Percentiles rank a stretch among this genome's conserved stretches.
Evolutionary conservation across 2,113 vertebrate species (phyloP).

Genomic region (Istiophorus platypterus): DNA sequence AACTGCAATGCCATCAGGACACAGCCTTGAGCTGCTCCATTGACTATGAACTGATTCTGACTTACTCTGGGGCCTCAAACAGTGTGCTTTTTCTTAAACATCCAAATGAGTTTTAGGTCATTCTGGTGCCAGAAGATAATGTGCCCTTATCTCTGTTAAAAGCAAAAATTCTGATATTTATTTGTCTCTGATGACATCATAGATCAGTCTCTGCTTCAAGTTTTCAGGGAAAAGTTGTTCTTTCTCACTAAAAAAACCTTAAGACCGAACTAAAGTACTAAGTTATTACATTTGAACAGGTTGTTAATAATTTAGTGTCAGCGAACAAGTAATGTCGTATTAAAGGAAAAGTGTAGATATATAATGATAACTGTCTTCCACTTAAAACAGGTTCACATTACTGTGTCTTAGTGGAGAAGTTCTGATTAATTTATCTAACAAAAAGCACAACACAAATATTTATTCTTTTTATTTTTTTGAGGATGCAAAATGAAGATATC

Average conservation of each 20-base stretch:
- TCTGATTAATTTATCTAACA: too few species aligned
- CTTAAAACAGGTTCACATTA: too few species aligned
- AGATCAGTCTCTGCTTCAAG: constrained; percentile 31
- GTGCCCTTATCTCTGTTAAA: constrained; percentile 5
- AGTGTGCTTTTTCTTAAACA: constrained; percentile 8
- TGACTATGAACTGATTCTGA: constrained; percentile 30
- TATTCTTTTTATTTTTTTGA: too few species aligned
- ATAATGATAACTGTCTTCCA: too few species aligned
- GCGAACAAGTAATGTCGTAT: not conserved
- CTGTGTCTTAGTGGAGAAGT: too few species aligned
- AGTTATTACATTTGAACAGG: too few species aligned
- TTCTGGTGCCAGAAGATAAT: constrained; percentile 22
- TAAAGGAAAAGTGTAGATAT: not conserved
- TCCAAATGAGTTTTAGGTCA: constrained; percentile 53
- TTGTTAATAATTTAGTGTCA: not conserved
- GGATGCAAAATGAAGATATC: too few species aligned
- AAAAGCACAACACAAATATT: too few species aligned
- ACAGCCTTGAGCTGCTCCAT: constrained; percentile 46
- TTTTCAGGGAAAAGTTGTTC: constrained; percentile 8
- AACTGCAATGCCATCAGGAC: constrained; percentile 38
- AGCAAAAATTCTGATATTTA: constrained; percentile 18
- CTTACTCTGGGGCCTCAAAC: constrained; percentile 30
- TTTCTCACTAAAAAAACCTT: constrained; percentile 3
- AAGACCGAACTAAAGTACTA: not conserved
- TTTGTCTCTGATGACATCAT: constrained; percentile 30